Conservation (phyloP, 2,113 vertebrate species). For the Serinus canaria region DNA sequence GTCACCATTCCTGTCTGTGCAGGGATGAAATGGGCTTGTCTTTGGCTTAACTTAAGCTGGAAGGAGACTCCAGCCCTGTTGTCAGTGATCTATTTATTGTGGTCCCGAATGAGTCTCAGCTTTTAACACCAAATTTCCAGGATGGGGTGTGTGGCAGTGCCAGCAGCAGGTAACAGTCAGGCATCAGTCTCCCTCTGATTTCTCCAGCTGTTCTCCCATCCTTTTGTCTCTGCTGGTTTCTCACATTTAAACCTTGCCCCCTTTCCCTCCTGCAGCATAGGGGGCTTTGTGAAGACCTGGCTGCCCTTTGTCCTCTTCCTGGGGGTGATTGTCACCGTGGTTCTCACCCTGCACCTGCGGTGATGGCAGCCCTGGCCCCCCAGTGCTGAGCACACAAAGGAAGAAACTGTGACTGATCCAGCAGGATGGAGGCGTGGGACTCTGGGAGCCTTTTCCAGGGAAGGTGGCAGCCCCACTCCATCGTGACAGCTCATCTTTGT, state of each 20-base stretch:
- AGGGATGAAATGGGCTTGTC: neutral
- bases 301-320: conserved; percentile 89
- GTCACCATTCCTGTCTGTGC: neutral
- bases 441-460: neutral
- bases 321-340: conserved; percentile 82
- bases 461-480: conserved; percentile 20
- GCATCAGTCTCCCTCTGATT: neutral
- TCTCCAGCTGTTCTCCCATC: neutral
- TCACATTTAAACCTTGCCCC: neutral
- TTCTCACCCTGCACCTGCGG: conserved; percentile 85
- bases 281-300: conserved; percentile 95
- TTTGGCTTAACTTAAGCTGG: neutral
- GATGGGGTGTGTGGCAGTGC: neutral
- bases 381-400: neutral
- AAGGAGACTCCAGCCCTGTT: neutral
- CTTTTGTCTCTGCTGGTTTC: neutral
- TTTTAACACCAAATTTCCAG: neutral
- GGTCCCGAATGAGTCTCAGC: neutral
- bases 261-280: conserved; percentile 72
- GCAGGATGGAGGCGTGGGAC: neutral
- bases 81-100: neutral
- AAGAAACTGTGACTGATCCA: conserved; percentile 11
- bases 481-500: neutral
- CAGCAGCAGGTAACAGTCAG: neutral
- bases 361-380: conserved; percentile 63